A percentile compares a stretch with the other conserved stretches of the same genome.
phyloP scores from a whole-genome alignment of 2,113 vertebrate genomes.

The Plecturocebus donacophilus region DNA sequence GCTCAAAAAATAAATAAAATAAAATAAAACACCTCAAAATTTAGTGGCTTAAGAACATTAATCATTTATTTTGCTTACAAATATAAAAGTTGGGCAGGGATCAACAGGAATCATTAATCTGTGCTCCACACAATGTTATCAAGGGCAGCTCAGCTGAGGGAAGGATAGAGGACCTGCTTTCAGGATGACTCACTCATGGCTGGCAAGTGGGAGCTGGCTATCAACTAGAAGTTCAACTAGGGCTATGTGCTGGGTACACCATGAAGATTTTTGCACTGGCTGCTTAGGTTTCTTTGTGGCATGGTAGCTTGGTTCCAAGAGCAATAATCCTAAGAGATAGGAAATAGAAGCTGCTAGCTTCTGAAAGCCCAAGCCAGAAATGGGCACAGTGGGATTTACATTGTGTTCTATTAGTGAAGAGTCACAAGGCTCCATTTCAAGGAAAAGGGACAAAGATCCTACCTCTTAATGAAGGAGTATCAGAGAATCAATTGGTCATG shows the following conservation, averaged over 20 bases:
- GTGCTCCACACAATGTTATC: not conserved
- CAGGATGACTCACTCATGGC: not conserved
- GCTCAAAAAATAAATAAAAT: too few relatives aligned
- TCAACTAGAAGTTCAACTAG: not conserved
- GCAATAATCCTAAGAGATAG: not conserved
- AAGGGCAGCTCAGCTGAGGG: not conserved
- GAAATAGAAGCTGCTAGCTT: not conserved
- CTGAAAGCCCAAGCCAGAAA: not conserved
- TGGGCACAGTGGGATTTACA: not conserved
- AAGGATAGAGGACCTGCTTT: not conserved
- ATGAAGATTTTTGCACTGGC: not conserved
- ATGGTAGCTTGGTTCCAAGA: not conserved
- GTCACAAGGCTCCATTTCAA: not conserved
- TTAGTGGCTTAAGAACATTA: not conserved
- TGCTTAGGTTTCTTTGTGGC: not conserved
- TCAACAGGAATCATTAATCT: not conserved
- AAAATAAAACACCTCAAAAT: not conserved
- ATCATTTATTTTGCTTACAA: not conserved
- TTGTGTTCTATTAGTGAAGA: not conserved
- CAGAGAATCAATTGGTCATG: not conserved
- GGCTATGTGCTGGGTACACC: accelerated
- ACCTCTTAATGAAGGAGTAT: not conserved
- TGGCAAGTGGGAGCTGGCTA: not conserved
- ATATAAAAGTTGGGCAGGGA: not conserved
- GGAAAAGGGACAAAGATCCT: not conserved